A percentile compares a stretch with the other conserved stretches of the same genome.
Conservation (phyloP, 1,140 invertebrate genomes). For the Drosophila pandora region DNA sequence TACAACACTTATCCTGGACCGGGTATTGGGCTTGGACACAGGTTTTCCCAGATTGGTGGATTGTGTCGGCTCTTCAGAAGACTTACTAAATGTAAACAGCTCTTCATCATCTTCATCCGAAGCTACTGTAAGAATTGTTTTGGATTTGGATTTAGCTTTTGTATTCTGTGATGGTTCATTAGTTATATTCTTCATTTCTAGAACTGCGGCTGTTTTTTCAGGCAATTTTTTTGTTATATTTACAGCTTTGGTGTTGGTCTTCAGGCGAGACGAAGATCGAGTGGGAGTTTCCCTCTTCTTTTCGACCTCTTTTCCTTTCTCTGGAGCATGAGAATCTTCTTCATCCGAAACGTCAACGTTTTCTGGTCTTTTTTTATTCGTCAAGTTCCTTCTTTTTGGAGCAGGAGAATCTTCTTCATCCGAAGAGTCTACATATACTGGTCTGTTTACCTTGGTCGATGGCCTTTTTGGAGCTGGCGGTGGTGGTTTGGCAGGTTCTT, state of each 20-base stretch:
- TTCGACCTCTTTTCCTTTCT: no score
- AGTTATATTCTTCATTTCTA: constrained; percentile 13
- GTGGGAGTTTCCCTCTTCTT: neutral
- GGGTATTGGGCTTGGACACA: constrained; percentile 4
- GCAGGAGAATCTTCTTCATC: constrained; percentile 1
- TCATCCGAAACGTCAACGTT: neutral
- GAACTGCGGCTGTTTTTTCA: neutral
- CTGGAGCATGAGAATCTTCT: neutral
- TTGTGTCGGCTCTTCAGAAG: neutral
- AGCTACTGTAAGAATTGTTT: neutral
- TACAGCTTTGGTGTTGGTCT: neutral
- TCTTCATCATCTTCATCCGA: constrained; percentile 16
- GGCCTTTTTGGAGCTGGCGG: neutral
- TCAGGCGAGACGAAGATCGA: constrained; percentile 16
- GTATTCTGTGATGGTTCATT: neutral
- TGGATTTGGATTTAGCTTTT: neutral
- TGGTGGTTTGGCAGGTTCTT: constrained; percentile 5
- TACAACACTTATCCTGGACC: constrained; percentile 41
- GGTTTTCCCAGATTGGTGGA: neutral
- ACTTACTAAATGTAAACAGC: constrained; percentile 32
- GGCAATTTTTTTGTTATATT: constrained; percentile 11
- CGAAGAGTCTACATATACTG: constrained; percentile 24
- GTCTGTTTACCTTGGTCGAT: neutral
- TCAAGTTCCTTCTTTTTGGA: no score
- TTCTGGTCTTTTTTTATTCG: no score